Evolutionary conservation across 1,140 invertebrate species (phyloP).

Genomic region (Dendroctonus ponderosae): DNA sequence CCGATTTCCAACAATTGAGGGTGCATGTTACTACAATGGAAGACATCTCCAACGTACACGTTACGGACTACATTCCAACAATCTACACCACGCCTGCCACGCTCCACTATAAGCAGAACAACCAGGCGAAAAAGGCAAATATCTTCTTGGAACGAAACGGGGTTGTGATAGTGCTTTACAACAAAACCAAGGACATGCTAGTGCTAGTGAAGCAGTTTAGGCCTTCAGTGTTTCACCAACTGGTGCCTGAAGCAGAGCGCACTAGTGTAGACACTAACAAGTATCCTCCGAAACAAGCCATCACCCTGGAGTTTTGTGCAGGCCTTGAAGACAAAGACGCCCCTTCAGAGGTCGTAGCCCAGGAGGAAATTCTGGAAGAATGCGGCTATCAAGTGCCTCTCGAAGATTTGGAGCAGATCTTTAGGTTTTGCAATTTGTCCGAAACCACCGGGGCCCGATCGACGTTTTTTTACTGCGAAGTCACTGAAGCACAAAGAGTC

Average conservation of each 20-base stretch:
- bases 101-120: conserved; percentile 51
- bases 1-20: not conserved
- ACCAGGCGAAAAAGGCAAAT: conserved; percentile 64
- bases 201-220: conserved; percentile 90
- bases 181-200: conserved; percentile 71
- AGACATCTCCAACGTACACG: conserved; percentile 34
- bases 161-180: conserved; percentile 83
- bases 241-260: conserved; percentile 55
- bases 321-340: conserved; percentile 89
- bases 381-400: conserved; percentile 87
- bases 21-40: conserved; percentile 32
- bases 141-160: conserved; percentile 67
- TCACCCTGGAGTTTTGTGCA: conserved; percentile 91
- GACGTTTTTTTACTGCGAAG: conserved; percentile 87
- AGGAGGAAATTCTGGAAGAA: conserved; percentile 88
- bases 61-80: conserved; percentile 40
- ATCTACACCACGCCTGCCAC: conserved; percentile 42
- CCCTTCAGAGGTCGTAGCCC: conserved; percentile 73
- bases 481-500: conserved; percentile 84
- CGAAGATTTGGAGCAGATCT: conserved; percentile 60
- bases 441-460: conserved; percentile 69
- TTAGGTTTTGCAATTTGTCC: conserved; percentile 73
- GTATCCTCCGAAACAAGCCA: conserved; percentile 70
- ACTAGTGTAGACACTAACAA: conserved; percentile 65
- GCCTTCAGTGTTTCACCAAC: conserved; percentile 71